A percentile compares a stretch with the other conserved stretches of the same genome.
phyloP scores from a whole-genome alignment of 2,113 vertebrate genomes.

The Alexandromys fortis region DNA sequence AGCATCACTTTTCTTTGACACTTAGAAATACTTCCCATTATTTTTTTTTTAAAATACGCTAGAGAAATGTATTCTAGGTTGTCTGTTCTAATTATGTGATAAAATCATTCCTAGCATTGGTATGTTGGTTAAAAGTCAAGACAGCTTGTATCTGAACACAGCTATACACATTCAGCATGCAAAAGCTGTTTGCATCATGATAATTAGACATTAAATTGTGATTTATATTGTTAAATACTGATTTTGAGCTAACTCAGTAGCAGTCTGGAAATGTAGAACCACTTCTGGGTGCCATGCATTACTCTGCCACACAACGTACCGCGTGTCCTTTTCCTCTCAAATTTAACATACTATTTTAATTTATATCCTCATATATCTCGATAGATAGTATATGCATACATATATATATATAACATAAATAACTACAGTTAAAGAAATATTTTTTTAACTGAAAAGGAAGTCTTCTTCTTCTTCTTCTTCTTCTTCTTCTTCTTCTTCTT shows the following conservation, averaged over 20 bases:
- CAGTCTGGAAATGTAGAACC: slow-evolving; percentile 60
- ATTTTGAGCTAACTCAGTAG: slow-evolving; percentile 69
- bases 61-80: slow-evolving; percentile 56
- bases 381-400: neutral
- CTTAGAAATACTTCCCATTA: slow-evolving; percentile 37
- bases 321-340: neutral
- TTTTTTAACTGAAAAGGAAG: slow-evolving; percentile 30
- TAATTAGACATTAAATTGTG: slow-evolving; percentile 78
- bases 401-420: neutral
- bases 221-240: slow-evolving; percentile 81
- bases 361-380: slow-evolving; percentile 50
- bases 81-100: slow-evolving; percentile 70
- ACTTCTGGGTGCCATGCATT: slow-evolving; percentile 39
- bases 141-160: slow-evolving; percentile 80
- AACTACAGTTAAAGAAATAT: neutral
- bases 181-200: slow-evolving; percentile 76
- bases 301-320: neutral
- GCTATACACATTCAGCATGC: slow-evolving; percentile 75
- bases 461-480: too few species aligned
- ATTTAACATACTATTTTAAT: slow-evolving; percentile 50
- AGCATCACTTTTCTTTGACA: slow-evolving; percentile 26
- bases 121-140: slow-evolving; percentile 80
- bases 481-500: too few species aligned
- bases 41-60: slow-evolving; percentile 38
- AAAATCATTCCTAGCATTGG: slow-evolving; percentile 71